These are phyloP conservation scores for Scaptomyza pallida DNA, from an alignment of 1,140 invertebrate species.

Conservation along the genomic window DNA sequence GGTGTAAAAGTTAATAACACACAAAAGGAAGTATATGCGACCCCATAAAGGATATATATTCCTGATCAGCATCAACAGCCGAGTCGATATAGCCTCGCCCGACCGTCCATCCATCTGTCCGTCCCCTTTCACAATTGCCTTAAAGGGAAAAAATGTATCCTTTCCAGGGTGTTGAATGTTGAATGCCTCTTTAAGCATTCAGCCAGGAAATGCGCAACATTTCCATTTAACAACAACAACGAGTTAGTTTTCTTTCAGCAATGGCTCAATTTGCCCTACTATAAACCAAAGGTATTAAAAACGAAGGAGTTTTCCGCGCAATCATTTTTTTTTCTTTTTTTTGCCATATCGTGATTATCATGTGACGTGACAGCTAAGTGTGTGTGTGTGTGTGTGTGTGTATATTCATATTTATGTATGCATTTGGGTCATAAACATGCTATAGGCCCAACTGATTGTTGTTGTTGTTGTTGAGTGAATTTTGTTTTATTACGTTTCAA, in stretches of 20 bases:
- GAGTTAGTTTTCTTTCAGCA: constrained; percentile 34
- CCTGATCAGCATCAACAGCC: too few relatives aligned
- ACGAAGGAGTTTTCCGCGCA: constrained; percentile 4
- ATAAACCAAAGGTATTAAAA: not conserved
- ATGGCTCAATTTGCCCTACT: constrained; percentile 66
- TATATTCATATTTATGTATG: constrained; percentile 69
- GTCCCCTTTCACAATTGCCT: too few relatives aligned
- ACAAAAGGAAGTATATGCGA: too few relatives aligned
- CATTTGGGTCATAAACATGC: constrained; percentile 78
- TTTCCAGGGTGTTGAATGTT: constrained; percentile 34
- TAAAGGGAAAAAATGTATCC: too few relatives aligned
- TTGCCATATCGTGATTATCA: constrained; percentile 75
- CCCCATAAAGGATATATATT: too few relatives aligned
- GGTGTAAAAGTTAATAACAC: too few relatives aligned
- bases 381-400: too few relatives aligned
- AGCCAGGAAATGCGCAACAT: constrained; percentile 36
- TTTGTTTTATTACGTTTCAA: constrained; percentile 25
- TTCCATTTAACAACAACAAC: constrained; percentile 34
- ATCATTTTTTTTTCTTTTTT: too few relatives aligned
- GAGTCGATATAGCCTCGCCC: too few relatives aligned
- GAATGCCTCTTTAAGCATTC: constrained; percentile 17
- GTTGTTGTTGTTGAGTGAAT: constrained; percentile 23
- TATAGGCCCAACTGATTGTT: constrained; percentile 28
- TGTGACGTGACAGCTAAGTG: constrained; percentile 79
- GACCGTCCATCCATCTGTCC: too few relatives aligned